These are phyloP conservation scores for Enteromius argenteus DNA, from an alignment of 2,797 vertebrate species.

Conservation along the genomic window DNA sequence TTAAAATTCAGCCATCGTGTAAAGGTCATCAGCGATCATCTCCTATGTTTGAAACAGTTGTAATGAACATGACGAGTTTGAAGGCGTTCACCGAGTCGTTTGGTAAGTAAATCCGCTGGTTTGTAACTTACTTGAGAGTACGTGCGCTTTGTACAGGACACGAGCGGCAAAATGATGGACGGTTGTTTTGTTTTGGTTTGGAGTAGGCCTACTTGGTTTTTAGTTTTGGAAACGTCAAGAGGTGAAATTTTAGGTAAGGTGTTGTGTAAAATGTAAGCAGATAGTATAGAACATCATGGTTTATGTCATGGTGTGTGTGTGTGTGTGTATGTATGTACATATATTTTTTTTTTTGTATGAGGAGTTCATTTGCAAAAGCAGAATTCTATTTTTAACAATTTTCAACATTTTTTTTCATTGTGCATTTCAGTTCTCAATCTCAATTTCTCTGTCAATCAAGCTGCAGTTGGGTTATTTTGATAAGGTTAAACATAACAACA, in stretches of 20 bases:
- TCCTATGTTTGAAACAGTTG: constrained; percentile 52
- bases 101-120: constrained; percentile 69
- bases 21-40: background rate
- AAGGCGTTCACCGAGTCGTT: constrained; percentile 70
- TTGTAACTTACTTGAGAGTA: background rate
- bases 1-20: background rate
- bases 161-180: background rate
- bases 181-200: background rate
- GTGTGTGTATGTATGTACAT: too few species aligned
- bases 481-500: too few species aligned
- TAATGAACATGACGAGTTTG: constrained; percentile 73
- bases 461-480: too few species aligned
- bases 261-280: background rate
- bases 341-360: too few species aligned
- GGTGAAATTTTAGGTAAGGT: background rate
- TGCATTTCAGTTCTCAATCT: too few species aligned
- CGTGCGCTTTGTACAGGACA: too few species aligned
- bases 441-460: too few species aligned
- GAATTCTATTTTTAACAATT: too few species aligned
- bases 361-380: too few species aligned
- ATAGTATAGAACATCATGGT: background rate
- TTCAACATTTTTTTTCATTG: too few species aligned
- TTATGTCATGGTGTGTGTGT: background rate
- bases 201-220: background rate
- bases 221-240: background rate